Percentiles rank a stretch among this genome's conserved stretches.
Evolutionary conservation across 2,113 vertebrate species (phyloP).

Genomic region (Archilochus colubris): DNA sequence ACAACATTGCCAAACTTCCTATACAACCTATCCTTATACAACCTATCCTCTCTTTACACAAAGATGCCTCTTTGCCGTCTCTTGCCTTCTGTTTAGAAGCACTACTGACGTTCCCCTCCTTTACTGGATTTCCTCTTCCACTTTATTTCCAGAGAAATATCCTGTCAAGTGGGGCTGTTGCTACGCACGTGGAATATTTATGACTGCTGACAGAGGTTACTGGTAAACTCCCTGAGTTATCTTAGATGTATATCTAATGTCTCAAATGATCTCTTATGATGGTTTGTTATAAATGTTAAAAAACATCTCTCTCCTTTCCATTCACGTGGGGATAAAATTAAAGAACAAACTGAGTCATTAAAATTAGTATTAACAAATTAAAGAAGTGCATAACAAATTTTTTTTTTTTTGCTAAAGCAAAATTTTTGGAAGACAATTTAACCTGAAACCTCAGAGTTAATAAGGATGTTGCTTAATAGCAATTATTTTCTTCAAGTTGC

Average conservation of each 20-base stretch:
- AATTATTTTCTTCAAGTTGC: not conserved
- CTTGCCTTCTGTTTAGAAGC: not conserved
- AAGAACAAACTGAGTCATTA: not conserved
- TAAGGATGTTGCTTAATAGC: not conserved
- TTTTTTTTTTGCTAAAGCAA: not conserved
- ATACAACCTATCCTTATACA: not conserved
- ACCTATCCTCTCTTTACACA: not conserved
- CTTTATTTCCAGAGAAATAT: not conserved
- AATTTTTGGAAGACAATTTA: not conserved
- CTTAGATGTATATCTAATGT: not conserved
- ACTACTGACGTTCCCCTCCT: not conserved
- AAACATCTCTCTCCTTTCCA: not conserved
- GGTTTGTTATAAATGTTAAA: not conserved
- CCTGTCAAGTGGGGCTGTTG: not conserved
- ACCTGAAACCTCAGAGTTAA: not conserved
- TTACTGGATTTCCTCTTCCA: not conserved
- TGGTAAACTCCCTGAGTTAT: not conserved
- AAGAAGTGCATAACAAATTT: not conserved
- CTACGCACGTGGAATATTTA: not conserved
- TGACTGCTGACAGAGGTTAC: not conserved
- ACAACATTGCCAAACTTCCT: not conserved
- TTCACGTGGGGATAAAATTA: not conserved
- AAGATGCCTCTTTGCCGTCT: not conserved
- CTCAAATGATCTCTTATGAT: not conserved
- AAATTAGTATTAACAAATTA: not conserved